These are phyloP conservation scores for Tuberolachnus salignus DNA, from an alignment of 2,888 invertebrate species.

Conservation along the genomic window DNA sequence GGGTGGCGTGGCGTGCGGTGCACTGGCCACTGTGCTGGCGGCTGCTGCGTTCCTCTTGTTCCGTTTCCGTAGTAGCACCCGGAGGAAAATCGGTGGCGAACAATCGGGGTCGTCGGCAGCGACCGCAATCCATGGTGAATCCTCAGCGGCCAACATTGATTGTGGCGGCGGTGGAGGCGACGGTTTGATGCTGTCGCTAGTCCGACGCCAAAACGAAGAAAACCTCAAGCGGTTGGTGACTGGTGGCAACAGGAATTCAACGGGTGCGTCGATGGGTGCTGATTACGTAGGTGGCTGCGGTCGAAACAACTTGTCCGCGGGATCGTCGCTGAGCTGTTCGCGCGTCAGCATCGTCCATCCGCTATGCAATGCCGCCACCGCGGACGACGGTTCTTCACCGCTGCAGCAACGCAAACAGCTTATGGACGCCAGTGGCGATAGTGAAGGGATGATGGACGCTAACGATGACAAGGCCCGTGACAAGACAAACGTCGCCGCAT, in stretches of 20 bases:
- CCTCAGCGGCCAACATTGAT: background rate
- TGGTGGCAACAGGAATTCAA: background rate
- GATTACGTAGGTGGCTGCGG: slow-evolving; percentile 19
- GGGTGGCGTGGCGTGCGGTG: slow-evolving; percentile 43
- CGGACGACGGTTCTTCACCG: slow-evolving; percentile 20
- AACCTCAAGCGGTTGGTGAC: slow-evolving; percentile 35
- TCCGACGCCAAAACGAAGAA: slow-evolving; percentile 46
- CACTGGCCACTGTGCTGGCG: slow-evolving; percentile 22
- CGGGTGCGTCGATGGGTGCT: background rate
- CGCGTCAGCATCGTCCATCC: slow-evolving; percentile 49
- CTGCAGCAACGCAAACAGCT: background rate
- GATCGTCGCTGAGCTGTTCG: slow-evolving; percentile 45
- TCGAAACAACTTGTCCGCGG: slow-evolving; percentile 39
- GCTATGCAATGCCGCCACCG: slow-evolving; percentile 27
- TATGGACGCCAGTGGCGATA: background rate
- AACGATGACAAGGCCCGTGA: slow-evolving; percentile 25
- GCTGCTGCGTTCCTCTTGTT: slow-evolving; percentile 21
- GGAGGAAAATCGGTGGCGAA: slow-evolving; percentile 9
- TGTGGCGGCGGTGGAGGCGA: background rate
- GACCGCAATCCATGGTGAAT: background rate
- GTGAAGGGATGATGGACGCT: background rate
- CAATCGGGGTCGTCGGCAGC: background rate
- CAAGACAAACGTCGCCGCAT: background rate
- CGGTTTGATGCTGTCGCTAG: slow-evolving; percentile 40
- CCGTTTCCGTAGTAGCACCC: background rate